These are phyloP conservation scores for Diachasmimorpha longicaudata DNA, from an alignment of 1,140 invertebrate genomes.

Conservation along the genomic window DNA sequence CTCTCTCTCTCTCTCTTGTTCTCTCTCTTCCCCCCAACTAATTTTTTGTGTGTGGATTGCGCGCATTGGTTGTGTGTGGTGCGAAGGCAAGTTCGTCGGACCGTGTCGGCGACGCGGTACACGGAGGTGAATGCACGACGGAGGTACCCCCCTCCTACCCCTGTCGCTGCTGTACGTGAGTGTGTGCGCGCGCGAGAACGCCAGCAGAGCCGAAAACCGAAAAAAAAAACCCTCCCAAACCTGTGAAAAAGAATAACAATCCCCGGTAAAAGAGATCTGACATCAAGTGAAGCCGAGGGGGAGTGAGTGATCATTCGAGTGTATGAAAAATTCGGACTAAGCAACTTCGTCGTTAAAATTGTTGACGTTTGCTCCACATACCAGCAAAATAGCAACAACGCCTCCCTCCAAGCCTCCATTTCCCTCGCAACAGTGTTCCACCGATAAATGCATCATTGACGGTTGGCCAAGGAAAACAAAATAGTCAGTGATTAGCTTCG, in stretches of 20 bases:
- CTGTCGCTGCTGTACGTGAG: constrained; percentile 21
- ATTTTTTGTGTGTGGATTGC: constrained; percentile 18
- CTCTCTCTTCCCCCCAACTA: neutral
- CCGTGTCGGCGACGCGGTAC: constrained; percentile 42
- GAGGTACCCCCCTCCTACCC: constrained; percentile 6
- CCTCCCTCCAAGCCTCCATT: neutral
- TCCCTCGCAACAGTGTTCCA: neutral
- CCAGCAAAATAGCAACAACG: neutral
- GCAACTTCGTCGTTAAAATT: neutral
- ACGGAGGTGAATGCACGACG: constrained; percentile 53
- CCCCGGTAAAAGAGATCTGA: constrained; percentile 5
- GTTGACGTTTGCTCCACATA: neutral
- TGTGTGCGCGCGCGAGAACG: constrained; percentile 38
- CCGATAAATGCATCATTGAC: too few species aligned
- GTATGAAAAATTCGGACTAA: constrained; percentile 30
- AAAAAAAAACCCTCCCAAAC: neutral
- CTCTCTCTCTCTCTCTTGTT: too few species aligned
- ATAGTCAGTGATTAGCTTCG: too few species aligned
- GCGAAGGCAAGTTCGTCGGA: constrained; percentile 36
- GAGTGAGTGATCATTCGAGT: constrained; percentile 42
- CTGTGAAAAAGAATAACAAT: neutral
- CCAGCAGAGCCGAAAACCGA: constrained; percentile 21
- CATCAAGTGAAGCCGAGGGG: constrained; percentile 16
- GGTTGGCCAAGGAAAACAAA: too few species aligned
- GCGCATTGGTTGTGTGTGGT: constrained; percentile 27